Evolutionary conservation across 2,888 invertebrate genomes (phyloP).

Genomic region (Drosophila koepferae): DNA sequence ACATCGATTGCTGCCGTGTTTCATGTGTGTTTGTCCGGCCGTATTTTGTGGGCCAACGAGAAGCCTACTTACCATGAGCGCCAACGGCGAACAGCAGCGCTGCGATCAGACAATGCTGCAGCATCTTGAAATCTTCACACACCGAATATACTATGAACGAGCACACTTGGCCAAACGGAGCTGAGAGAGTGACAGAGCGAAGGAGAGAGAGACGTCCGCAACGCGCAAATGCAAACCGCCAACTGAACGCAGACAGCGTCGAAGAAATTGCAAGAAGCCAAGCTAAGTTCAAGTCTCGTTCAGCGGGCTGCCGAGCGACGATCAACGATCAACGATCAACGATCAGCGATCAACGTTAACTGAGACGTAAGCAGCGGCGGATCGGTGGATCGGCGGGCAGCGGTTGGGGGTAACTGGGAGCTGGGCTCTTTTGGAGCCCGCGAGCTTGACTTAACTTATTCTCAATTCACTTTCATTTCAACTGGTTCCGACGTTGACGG

Average conservation of each 20-base stretch:
- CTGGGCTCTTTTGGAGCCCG: constrained; percentile 17
- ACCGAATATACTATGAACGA: constrained; percentile 16
- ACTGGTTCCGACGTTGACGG: constrained; percentile 52
- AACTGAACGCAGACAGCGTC: constrained; percentile 72
- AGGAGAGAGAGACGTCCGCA: constrained; percentile 70
- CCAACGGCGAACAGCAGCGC: constrained; percentile 53
- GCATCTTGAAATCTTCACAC: constrained; percentile 57
- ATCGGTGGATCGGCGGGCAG: not conserved
- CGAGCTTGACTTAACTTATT: constrained; percentile 36
- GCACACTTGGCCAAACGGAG: not conserved
- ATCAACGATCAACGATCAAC: constrained; percentile 19
- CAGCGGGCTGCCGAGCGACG: constrained; percentile 30
- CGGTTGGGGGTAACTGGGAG: constrained; percentile 8
- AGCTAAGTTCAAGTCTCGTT: constrained; percentile 38
- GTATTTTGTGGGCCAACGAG: constrained; percentile 2
- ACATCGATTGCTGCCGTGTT: constrained; percentile 1
- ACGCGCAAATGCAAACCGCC: constrained; percentile 81
- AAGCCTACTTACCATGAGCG: constrained; percentile 58
- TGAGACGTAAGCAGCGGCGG: not conserved
- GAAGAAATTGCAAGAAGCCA: constrained; percentile 82
- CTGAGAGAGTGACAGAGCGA: constrained; percentile 11
- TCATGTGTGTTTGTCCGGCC: not conserved
- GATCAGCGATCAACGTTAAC: constrained; percentile 13
- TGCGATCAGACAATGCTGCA: constrained; percentile 61
- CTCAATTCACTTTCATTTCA: constrained; percentile 77